Evolutionary conservation across 2,113 vertebrate genomes (phyloP).

Genomic region (Brachirus orientalis): DNA sequence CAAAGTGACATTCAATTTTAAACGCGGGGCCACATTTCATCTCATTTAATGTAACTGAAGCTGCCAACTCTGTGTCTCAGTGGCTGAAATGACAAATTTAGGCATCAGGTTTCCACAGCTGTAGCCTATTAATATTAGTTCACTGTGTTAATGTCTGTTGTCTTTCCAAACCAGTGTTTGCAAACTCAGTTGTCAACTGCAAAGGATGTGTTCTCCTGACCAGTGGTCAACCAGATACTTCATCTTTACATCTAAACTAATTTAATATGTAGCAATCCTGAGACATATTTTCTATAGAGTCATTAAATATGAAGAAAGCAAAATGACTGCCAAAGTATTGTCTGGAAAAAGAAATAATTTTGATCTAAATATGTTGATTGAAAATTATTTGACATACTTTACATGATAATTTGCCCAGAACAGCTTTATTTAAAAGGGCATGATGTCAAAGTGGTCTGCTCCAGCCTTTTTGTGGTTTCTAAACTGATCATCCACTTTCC

Average conservation of each 20-base stretch:
- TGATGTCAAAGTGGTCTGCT: too few species aligned
- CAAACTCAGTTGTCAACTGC: background rate
- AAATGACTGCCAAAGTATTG: too few species aligned
- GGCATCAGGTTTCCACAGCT: constrained; percentile 5
- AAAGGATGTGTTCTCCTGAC: too few species aligned
- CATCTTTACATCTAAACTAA: too few species aligned
- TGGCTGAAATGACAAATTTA: constrained; percentile 15
- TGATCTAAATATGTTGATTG: too few species aligned
- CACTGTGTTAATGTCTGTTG: background rate
- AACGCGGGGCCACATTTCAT: background rate
- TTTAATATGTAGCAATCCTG: too few species aligned
- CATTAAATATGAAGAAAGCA: background rate
- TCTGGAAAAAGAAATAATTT: too few species aligned
- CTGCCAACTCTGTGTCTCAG: background rate
- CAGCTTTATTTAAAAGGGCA: too few species aligned
- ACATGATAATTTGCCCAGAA: too few species aligned
- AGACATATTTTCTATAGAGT: background rate
- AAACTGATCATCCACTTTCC: background rate
- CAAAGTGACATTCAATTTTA: constrained; percentile 12
- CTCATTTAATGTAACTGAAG: constrained; percentile 3
- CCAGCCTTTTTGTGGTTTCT: constrained; percentile 1
- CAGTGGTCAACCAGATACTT: too few species aligned
- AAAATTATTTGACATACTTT: too few species aligned
- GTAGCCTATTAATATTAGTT: background rate
- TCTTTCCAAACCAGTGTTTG: background rate